Evolutionary conservation across 2,113 vertebrate species (phyloP).

Genomic region (Aplodontia rufa): DNA sequence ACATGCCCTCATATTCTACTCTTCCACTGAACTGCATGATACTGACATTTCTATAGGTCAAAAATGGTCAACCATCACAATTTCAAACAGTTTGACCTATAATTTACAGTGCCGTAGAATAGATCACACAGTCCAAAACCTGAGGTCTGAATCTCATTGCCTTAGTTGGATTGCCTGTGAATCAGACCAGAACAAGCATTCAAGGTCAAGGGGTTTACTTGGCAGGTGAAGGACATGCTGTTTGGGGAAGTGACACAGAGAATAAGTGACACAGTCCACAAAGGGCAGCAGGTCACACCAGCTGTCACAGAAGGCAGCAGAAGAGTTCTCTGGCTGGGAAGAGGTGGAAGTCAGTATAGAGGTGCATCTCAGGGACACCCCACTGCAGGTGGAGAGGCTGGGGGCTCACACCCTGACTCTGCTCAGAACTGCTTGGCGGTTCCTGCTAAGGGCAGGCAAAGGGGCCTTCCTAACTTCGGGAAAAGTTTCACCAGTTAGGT

Average conservation of each 20-base stretch:
- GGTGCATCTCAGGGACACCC: neutral
- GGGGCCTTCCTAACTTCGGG: neutral
- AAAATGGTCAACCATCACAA: neutral
- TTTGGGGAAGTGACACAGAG: too few species aligned
- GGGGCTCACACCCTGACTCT: neutral
- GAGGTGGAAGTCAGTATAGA: neutral
- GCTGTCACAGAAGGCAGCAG: neutral
- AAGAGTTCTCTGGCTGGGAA: neutral
- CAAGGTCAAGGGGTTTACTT: neutral
- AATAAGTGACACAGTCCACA: neutral
- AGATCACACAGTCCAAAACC: neutral
- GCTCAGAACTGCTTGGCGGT: neutral
- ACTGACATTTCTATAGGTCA: neutral
- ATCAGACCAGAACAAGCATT: neutral
- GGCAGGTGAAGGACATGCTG: neutral
- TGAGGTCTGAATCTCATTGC: neutral
- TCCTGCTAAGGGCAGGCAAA: neutral
- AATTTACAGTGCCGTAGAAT: neutral
- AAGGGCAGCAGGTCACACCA: neutral
- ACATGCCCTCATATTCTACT: neutral
- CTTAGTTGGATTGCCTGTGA: neutral
- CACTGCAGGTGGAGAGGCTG: rapidly evolving
- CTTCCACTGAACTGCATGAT: neutral
- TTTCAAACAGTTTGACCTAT: neutral
- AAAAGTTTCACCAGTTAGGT: neutral